A percentile compares a stretch with the other conserved stretches of the same genome.
These are phyloP conservation scores for Hypena proboscidalis DNA, from an alignment of 2,888 invertebrate genomes.

Conservation along the genomic window DNA sequence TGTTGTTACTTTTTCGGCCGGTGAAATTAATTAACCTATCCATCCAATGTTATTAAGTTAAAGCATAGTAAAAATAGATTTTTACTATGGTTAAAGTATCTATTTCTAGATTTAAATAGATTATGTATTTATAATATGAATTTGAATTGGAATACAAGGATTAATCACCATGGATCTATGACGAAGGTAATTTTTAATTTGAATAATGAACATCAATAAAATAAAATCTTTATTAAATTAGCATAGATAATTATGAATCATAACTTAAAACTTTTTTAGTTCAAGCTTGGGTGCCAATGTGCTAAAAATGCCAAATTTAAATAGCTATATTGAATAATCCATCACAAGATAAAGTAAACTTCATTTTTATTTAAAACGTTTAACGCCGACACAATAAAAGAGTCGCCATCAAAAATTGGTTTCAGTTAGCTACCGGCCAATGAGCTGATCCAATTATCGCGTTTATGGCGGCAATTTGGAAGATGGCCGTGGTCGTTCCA, in stretches of 20 bases:
- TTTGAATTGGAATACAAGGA: slow-evolving; percentile 16
- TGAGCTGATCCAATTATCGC: slow-evolving; percentile 78
- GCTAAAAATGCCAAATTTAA: slow-evolving; percentile 20
- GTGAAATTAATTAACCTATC: slow-evolving; percentile 34
- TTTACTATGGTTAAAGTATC: slow-evolving; percentile 3
- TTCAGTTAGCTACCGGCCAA: slow-evolving; percentile 79
- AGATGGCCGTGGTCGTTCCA: slow-evolving; percentile 72
- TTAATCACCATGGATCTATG: slow-evolving; percentile 19
- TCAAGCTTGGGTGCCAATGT: neutral
- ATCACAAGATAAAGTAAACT: slow-evolving; percentile 21
- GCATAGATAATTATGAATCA: slow-evolving; percentile 13
- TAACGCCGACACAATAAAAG: slow-evolving; percentile 36
- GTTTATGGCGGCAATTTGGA: slow-evolving; percentile 77
- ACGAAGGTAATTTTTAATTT: slow-evolving; percentile 15
- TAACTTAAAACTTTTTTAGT: slow-evolving; percentile 9
- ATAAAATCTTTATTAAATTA: slow-evolving; percentile 15
- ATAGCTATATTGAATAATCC: slow-evolving; percentile 19
- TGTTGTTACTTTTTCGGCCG: slow-evolving; percentile 43
- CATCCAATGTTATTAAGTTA: too few species aligned
- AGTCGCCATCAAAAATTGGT: slow-evolving; percentile 61
- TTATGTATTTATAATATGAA: too few species aligned
- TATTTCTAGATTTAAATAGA: slow-evolving; percentile 14
- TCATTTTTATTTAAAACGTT: slow-evolving; percentile 23
- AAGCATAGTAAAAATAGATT: too few species aligned
- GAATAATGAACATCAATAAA: slow-evolving; percentile 12